phyloP scores from a whole-genome alignment of 2,888 invertebrate species.

The Troglohyphantes excavatus region DNA sequence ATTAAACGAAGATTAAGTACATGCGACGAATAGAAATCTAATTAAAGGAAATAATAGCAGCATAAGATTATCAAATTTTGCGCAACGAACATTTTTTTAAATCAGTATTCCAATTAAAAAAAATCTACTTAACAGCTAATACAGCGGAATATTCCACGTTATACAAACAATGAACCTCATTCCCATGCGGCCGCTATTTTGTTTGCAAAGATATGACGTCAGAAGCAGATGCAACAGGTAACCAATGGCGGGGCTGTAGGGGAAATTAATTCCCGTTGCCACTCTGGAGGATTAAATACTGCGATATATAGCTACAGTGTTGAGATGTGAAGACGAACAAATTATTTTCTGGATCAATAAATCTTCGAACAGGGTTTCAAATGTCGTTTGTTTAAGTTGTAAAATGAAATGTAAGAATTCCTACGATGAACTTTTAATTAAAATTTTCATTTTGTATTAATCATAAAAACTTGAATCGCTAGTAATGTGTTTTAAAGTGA shows the following conservation, averaged over 20 bases:
- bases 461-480: too few relatives aligned
- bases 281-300: constrained; percentile 62
- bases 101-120: not conserved
- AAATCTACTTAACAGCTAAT: constrained; percentile 14
- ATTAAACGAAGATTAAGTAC: too few relatives aligned
- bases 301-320: not conserved
- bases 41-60: too few relatives aligned
- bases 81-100: too few relatives aligned
- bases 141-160: not conserved
- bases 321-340: constrained; percentile 3
- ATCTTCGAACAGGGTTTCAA: not conserved
- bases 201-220: constrained; percentile 56
- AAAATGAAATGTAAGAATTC: not conserved
- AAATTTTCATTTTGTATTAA: too few relatives aligned
- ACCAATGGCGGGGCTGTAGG: constrained; percentile 48
- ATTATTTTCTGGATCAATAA: constrained; percentile 40
- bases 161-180: not conserved
- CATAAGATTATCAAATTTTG: too few relatives aligned
- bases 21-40: too few relatives aligned
- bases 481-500: too few relatives aligned
- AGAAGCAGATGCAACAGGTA: constrained; percentile 65
- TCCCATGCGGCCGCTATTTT: constrained; percentile 28
- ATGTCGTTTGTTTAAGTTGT: constrained; percentile 4
- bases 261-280: constrained; percentile 66
- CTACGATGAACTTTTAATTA: too few relatives aligned